Base-by-base conservation (phyloP, 2,113 vertebrate genomes). In the Oophaga pumilio region DNA sequence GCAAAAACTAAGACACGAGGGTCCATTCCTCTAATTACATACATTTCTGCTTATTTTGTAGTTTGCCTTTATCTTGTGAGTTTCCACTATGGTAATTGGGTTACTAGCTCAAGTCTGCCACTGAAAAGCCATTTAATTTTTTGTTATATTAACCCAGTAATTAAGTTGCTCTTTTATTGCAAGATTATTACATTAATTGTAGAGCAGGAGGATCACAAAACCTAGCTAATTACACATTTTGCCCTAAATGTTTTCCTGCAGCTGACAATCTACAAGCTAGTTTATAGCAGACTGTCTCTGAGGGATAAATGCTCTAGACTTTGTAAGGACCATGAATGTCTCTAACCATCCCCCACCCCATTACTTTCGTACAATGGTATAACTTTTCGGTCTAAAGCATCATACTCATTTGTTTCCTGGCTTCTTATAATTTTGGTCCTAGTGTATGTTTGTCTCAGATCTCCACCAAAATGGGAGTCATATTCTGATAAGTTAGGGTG, bases 171-270 rank as follows among this genome's bases (percentile, higher is more conserved):
- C 26, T 69, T 83, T 69, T 83, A 83, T 83, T 69, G 50, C 69
- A 56, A 69, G 82, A 83, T 83, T 69, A 83, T 83, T 83, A 69
- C 62, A 53, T 56, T 83, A 83, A 83, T 83, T 83, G 62, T 50
- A 53, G 50, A n/a, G 24, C 50, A 15, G 49, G 82, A 83, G 64
- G 82, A 69, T 83, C 43, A 71, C 82, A 83, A 73, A 82, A 68
- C 60, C n/a, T 10, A 20, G 26, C 26, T 82, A 82, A 82, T 83
- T 68, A 69, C 22, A 71, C 64, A 56, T 68, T 83, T 83, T 28
- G 50, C 4, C 64, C 64, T 83, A 50, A 83, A 69, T 83, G 56
- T 53, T 83, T 49, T 83, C 50, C 82, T 81, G 15, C 14, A 62
- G 18, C 64, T 69, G 82, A 66, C 82, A 83, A 22, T n/a, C 12